A percentile compares a stretch with the other conserved stretches of the same genome.
phyloP scores from a whole-genome alignment of 2,797 vertebrate genomes.

The Zalophus californianus region DNA sequence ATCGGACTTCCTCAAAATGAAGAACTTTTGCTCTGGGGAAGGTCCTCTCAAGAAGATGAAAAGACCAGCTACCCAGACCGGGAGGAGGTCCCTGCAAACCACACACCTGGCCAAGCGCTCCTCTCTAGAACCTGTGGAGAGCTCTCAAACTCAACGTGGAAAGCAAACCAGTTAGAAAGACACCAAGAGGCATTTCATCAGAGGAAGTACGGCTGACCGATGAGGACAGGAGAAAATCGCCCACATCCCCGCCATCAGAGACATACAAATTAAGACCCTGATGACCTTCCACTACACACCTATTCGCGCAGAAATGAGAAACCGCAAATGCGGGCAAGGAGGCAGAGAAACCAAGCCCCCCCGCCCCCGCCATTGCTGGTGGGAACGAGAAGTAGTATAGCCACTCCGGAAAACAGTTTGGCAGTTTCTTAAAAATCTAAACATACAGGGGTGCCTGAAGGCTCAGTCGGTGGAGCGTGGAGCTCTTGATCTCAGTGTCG shows the following conservation, averaged over 20 bases:
- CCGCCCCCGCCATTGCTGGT: rapidly evolving
- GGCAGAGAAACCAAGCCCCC: rapidly evolving
- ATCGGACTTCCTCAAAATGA: not conserved
- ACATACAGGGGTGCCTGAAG: not conserved
- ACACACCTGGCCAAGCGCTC: not conserved
- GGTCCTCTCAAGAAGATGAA: not conserved
- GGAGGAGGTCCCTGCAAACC: not conserved
- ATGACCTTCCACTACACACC: rapidly evolving
- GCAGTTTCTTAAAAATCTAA: not conserved
- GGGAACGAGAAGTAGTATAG: rapidly evolving
- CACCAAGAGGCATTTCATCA: not conserved
- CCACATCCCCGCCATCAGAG: rapidly evolving
- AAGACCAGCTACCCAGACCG: not conserved
- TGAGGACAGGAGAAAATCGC: rapidly evolving
- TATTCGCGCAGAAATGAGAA: not conserved
- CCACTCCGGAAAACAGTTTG: rapidly evolving
- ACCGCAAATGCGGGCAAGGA: rapidly evolving
- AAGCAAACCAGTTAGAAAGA: not conserved
- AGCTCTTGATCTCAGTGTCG: too few species aligned
- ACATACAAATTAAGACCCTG: not conserved
- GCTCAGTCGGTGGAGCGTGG: not conserved
- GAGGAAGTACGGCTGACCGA: not conserved
- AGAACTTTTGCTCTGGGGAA: not conserved
- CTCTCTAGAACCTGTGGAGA: not conserved
- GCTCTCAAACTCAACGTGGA: not conserved